phyloP scores from a whole-genome alignment of 2,797 vertebrate genomes.

The Pteropus rufus region DNA sequence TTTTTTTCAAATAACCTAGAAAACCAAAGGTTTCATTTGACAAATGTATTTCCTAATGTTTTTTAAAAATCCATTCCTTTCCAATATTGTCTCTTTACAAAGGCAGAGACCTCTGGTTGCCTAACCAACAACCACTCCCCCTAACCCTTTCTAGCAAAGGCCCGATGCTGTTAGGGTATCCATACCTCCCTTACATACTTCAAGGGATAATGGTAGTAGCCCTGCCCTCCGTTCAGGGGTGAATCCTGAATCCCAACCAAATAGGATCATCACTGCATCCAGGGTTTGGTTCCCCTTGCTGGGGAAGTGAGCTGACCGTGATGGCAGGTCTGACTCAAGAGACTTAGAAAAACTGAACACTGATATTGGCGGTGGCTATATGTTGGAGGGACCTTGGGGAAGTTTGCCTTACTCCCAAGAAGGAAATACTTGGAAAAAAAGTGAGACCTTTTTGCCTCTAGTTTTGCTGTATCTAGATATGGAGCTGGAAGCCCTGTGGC shows the following conservation, averaged over 20 bases:
- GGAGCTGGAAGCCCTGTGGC: background rate
- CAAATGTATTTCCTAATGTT: background rate
- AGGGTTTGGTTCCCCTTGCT: no score
- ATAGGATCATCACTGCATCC: background rate
- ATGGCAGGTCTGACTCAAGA: background rate
- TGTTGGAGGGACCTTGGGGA: background rate
- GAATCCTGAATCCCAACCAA: background rate
- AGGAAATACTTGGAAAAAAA: background rate
- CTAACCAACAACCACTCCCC: background rate
- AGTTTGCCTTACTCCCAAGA: background rate
- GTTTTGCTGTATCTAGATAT: background rate
- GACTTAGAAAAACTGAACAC: background rate
- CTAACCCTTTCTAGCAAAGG: background rate
- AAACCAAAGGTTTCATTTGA: slow-evolving; percentile 7
- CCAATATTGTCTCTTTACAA: slow-evolving; percentile 12
- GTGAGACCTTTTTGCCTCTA: background rate
- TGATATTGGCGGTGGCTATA: background rate
- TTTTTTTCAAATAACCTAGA: slow-evolving; percentile 10
- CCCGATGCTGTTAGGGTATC: no score
- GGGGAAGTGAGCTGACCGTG: background rate
- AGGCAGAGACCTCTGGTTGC: background rate
- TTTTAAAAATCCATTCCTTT: background rate
- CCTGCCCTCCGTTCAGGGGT: background rate
- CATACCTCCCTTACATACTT: background rate
- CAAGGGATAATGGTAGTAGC: background rate